Evolutionary conservation across 2,888 invertebrate genomes (phyloP).

Genomic region (Corbicula japonica): DNA sequence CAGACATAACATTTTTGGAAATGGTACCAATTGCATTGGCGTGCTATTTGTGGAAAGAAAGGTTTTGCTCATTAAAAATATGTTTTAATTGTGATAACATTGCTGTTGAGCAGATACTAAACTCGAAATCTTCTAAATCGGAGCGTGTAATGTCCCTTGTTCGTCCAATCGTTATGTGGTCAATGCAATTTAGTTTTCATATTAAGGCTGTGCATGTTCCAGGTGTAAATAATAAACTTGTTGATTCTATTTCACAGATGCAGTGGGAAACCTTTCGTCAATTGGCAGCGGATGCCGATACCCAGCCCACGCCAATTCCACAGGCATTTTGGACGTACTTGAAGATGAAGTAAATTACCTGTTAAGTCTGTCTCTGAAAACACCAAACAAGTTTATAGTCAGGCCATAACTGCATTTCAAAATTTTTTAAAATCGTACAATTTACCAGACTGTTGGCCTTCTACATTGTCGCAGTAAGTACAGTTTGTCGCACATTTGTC

Average conservation of each 20-base stretch:
- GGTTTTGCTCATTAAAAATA: constrained; percentile 1
- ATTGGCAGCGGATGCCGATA: constrained; percentile 19
- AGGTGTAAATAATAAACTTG: background rate
- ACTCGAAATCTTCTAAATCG: constrained; percentile 8
- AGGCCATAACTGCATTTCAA: constrained; percentile 1
- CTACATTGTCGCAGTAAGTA: background rate
- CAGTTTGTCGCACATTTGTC: background rate
- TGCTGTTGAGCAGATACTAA: background rate
- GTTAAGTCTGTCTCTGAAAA: constrained; percentile 4
- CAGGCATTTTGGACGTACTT: background rate
- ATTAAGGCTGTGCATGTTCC: constrained; percentile 19
- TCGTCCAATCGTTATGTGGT: constrained; percentile 12
- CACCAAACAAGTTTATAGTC: background rate
- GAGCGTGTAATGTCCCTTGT: constrained; percentile 5
- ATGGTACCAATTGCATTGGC: constrained; percentile 11
- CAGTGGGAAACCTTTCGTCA: constrained; percentile 13
- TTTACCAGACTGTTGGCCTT: constrained; percentile 1
- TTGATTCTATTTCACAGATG: constrained; percentile 21
- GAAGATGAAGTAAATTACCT: background rate
- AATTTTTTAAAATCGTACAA: background rate
- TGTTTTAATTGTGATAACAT: background rate
- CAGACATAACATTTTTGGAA: constrained; percentile 10
- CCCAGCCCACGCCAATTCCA: constrained; percentile 13
- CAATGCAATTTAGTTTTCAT: background rate
- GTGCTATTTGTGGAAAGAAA: background rate